Base-by-base conservation (phyloP, 2,113 vertebrate genomes). In the Mastomys natalensis region DNA sequence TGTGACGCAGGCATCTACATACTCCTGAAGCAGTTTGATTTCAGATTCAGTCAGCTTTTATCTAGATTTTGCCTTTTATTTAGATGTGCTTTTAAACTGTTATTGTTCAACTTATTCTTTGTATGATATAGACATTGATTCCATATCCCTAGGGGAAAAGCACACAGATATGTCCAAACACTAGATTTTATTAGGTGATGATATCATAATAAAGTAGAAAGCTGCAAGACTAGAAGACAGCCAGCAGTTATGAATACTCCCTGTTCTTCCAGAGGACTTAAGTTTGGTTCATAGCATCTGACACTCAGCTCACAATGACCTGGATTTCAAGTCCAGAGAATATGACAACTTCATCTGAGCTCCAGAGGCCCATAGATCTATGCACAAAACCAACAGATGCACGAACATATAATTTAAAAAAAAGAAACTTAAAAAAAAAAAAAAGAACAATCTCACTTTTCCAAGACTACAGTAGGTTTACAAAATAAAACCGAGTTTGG, bases 41-140 rank as follows among this genome's bases (percentile, higher is more conserved):
- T 94, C 73, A 87, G 51, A 91, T 37, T 91, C 84, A 68, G 88
- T 17, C 48, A 70, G 89, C 51, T 78, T 74, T 51, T 78, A 29
- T 45, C 64, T 31, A 7, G 10, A n/a, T 77, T 68, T n/a, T 66
- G 17, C 8, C 40, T 24, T 4, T 19, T 12, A 68, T 93, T 73
- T 77, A 89, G 81, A 90, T 80, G 43, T 92, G 37, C n/a, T 85
- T 17, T 72, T 48, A 78, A 91, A 73, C 0, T 24, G 26, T 58
- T 5, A 60, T 87, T 72, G 62, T 55, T 51, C 16, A 92, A n/a
- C 9, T 73, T n/a, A 70, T 12, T 86, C 24, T 21, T 73, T 74
- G 12, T 15, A 73, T 80, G 37, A 55, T 84, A 74, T 93, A 87
- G 3, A 55, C 77, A 92, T 58, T 7, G 4, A 22, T 80, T 26